These are phyloP conservation scores for Ostrea edulis DNA, from an alignment of 1,140 invertebrate genomes.

Conservation along the genomic window DNA sequence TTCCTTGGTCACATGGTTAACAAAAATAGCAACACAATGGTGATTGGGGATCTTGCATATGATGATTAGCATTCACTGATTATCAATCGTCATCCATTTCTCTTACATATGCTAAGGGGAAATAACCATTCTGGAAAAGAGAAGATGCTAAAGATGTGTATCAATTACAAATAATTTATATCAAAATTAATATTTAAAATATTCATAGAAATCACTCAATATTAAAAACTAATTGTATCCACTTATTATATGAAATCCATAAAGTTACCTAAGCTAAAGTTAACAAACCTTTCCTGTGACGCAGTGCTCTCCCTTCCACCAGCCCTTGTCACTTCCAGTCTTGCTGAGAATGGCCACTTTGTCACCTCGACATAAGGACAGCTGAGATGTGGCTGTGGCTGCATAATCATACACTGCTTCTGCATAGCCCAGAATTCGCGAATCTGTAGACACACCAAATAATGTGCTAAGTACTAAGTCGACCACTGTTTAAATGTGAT, in stretches of 20 bases:
- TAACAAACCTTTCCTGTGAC: constrained; percentile 82
- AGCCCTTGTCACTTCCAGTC: constrained; percentile 88
- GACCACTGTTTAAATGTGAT: no score
- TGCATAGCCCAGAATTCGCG: constrained; percentile 78
- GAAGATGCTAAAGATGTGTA: background rate
- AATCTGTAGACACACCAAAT: constrained; percentile 41
- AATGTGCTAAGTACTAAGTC: background rate
- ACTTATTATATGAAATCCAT: no score
- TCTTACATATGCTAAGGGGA: constrained; percentile 76
- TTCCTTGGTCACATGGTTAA: constrained; percentile 35
- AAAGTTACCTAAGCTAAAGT: background rate
- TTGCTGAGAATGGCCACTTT: constrained; percentile 88
- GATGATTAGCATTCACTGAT: background rate
- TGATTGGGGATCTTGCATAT: constrained; percentile 24
- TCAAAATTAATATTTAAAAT: no score
- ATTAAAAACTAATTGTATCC: no score
- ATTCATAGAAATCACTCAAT: no score
- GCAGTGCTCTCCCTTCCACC: constrained; percentile 90
- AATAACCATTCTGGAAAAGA: constrained; percentile 76
- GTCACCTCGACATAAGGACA: constrained; percentile 88
- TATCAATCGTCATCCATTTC: constrained; percentile 72
- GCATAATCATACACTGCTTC: constrained; percentile 79
- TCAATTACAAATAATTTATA: no score
- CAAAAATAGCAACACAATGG: constrained; percentile 9
- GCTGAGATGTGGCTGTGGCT: constrained; percentile 86